Evolutionary conservation across 1,140 invertebrate genomes (phyloP), one percentile per base, ranked within the genome.

Genomic region (Solen grandis): DNA sequence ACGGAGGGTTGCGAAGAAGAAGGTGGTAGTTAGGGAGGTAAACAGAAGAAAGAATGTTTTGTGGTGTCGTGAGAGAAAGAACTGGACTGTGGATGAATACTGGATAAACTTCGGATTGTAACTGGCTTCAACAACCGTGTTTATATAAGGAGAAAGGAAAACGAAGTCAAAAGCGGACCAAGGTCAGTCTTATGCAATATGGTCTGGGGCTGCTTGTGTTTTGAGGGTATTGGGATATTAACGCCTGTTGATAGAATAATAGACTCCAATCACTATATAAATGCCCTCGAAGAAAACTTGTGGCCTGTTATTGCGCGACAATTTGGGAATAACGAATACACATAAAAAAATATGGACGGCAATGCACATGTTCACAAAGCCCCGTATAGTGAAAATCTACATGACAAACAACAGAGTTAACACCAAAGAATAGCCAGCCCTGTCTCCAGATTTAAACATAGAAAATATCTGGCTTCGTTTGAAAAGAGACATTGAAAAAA

Each of bases 281-380:
- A 46, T 25, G 69, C 60, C 36, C 4, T 78, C 29, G 62, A 59
- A 10, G 46, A 41, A 8, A 69, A 76, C 33, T 35, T 65, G 16
- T 66, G 60, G 73, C 73, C 25, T n/a, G 73, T 65, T 14, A 54
- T 66, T 35, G 41, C 41, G 14, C 25, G 46, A 55, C 41, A 76
- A 31, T 78, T 57, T 19, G 16, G 38, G 10, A 3, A 29, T 46
- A 50, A 38, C 25, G 5, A 41, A 13, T 76, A 78, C 29, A 2
- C 46, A 25, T 78, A n/a, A n/a, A n/a, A n/a, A n/a, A n/a, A 68
- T 68, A 38, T 65, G 38, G 75, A 59, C 50, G 50, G 19, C 46
- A 68, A 68, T 78, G 50, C 75, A 4, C 75, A 62, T 5, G 57
- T 73, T 1, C n/a, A n/a, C 35, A 25, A 2, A 50, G 10, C 2